Conservation (phyloP, 1,140 invertebrate species). For the Drosophila yakuba region DNA sequence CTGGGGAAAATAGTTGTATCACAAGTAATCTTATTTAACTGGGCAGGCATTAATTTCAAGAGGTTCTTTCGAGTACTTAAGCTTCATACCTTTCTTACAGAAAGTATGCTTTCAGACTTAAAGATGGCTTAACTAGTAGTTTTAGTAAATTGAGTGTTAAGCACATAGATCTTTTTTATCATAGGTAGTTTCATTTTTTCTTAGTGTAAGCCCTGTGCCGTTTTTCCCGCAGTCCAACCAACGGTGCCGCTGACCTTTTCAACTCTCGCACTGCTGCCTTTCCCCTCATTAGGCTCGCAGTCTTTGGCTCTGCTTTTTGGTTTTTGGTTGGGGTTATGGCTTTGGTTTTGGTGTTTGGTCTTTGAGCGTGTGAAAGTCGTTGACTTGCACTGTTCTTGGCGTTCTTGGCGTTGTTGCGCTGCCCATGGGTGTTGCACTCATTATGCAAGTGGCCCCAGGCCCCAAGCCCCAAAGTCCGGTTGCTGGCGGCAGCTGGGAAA, state of each 20-base stretch:
- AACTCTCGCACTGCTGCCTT: slow-evolving; percentile 53
- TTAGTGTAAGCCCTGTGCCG: slow-evolving; percentile 13
- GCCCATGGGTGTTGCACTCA: slow-evolving; percentile 17
- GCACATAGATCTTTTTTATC: not conserved
- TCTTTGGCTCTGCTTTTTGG: slow-evolving; percentile 9
- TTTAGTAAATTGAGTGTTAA: too few species aligned
- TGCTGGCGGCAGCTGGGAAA: slow-evolving; percentile 14
- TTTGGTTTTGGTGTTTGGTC: slow-evolving; percentile 11
- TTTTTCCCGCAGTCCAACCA: slow-evolving; percentile 9
- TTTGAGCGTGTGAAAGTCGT: slow-evolving; percentile 75
- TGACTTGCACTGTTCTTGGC: slow-evolving; percentile 38
- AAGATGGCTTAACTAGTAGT: too few species aligned
- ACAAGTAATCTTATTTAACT: too few species aligned
- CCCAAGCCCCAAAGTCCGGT: slow-evolving; percentile 14
- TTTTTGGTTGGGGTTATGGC: slow-evolving; percentile 2
- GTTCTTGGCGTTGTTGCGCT: not conserved
- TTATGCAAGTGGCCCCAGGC: slow-evolving; percentile 34
- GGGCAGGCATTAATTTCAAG: too few species aligned
- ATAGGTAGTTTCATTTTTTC: not conserved
- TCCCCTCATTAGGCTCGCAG: slow-evolving; percentile 39
- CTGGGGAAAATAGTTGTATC: not conserved
- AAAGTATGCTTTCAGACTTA: too few species aligned
- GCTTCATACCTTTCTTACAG: too few species aligned
- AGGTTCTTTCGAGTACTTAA: too few species aligned
- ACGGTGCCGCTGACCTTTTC: slow-evolving; percentile 73